Evolutionary conservation across 2,797 vertebrate species (phyloP).

Genomic region (Trichosurus vulpecula): DNA sequence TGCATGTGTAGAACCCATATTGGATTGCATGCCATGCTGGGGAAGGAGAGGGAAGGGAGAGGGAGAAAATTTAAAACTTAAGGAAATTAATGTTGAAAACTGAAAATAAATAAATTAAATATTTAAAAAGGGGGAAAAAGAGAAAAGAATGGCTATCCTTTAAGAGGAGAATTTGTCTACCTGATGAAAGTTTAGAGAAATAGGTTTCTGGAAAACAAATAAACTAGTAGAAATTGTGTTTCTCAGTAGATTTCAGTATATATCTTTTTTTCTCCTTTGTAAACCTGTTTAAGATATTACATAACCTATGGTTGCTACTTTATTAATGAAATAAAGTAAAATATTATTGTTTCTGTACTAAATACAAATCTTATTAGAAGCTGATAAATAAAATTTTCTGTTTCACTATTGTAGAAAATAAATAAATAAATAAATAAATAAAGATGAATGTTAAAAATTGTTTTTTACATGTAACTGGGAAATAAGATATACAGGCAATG

Average conservation of each 20-base stretch:
- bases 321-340: neutral
- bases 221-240: neutral
- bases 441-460: too few relatives aligned
- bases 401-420: neutral
- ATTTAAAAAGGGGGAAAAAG: too few relatives aligned
- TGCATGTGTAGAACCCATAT: too few relatives aligned
- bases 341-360: neutral
- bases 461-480: too few relatives aligned
- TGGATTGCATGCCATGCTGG: too few relatives aligned
- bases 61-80: too few relatives aligned
- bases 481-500: too few relatives aligned
- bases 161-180: conserved; percentile 7
- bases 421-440: too few relatives aligned
- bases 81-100: too few relatives aligned
- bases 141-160: neutral
- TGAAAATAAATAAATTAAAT: too few relatives aligned
- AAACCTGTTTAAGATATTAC: neutral
- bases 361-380: conserved; percentile 27
- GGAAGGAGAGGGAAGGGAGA: too few relatives aligned
- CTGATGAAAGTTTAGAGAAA: conserved; percentile 1
- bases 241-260: neutral
- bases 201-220: neutral
- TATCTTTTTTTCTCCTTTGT: neutral
- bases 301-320: neutral
- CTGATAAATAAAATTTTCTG: neutral